These are phyloP conservation scores for Drosophila histrio DNA, from an alignment of 2,888 invertebrate species.

Conservation along the genomic window DNA sequence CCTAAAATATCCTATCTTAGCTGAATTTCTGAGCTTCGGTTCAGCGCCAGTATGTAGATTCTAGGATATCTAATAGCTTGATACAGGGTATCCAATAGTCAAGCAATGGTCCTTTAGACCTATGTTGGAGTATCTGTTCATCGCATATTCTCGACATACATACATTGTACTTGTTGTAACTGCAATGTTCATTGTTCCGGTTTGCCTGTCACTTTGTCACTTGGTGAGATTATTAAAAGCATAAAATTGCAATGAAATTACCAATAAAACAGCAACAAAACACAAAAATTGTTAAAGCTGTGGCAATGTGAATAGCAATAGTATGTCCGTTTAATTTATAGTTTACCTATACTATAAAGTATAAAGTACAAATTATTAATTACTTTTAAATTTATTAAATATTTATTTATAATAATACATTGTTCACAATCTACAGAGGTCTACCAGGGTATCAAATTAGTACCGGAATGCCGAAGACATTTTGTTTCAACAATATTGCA, in stretches of 20 bases:
- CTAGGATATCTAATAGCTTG: no score
- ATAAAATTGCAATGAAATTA: constrained; percentile 48
- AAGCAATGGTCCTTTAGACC: background rate
- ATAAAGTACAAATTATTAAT: no score
- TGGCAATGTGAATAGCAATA: background rate
- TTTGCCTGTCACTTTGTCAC: constrained; percentile 33
- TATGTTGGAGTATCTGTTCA: background rate
- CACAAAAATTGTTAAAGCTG: background rate
- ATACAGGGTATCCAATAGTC: background rate
- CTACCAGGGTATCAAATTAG: no score
- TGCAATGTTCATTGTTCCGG: background rate
- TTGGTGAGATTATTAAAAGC: constrained; percentile 59
- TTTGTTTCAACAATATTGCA: no score
- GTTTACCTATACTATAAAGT: no score
- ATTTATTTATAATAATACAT: no score
- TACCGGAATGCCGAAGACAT: no score
- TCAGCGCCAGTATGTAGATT: no score
- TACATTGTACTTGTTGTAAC: background rate
- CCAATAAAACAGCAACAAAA: constrained; percentile 2
- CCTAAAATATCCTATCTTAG: no score
- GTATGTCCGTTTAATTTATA: background rate
- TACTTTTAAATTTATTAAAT: no score
- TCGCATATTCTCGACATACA: background rate
- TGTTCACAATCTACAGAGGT: no score
- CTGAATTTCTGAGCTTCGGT: no score